Evolutionary conservation across 2,888 invertebrate species (phyloP).

Genomic region (Platycnemis pennipes): DNA sequence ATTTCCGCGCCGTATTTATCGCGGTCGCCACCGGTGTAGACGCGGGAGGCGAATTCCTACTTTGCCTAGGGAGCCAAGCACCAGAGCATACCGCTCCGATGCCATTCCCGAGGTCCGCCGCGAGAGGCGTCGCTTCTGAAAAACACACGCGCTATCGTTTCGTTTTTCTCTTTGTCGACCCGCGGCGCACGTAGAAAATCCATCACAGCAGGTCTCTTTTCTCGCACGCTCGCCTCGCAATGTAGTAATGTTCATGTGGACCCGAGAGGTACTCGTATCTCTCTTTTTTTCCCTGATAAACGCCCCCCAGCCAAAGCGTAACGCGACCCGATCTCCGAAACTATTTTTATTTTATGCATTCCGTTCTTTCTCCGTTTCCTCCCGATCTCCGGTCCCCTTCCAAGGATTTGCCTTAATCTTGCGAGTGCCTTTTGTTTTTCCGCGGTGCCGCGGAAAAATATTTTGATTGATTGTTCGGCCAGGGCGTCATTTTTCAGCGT

Average conservation of each 20-base stretch:
- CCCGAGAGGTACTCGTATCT: background rate
- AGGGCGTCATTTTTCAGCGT: slow-evolving; percentile 16
- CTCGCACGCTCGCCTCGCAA: background rate
- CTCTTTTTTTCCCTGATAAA: no score
- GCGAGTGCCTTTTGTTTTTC: background rate
- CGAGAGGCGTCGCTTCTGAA: background rate
- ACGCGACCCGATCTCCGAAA: background rate
- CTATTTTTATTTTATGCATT: background rate
- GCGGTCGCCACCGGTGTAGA: background rate
- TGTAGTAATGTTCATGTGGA: background rate
- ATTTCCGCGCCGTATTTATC: background rate
- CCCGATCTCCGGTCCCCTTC: background rate
- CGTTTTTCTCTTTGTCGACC: background rate
- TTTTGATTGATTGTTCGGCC: slow-evolving; percentile 57
- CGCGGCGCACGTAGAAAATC: background rate
- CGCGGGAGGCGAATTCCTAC: background rate
- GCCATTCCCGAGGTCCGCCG: background rate
- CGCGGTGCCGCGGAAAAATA: background rate
- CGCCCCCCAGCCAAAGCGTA: no score
- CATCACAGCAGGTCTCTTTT: background rate
- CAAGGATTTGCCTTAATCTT: background rate
- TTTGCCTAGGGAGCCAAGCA: background rate
- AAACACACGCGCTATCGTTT: background rate
- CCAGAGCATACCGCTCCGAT: background rate
- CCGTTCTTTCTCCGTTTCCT: background rate